Evolutionary conservation across 2,113 vertebrate genomes (phyloP), one percentile per base, ranked within the genome.

Genomic region (Loxodonta africana): DNA sequence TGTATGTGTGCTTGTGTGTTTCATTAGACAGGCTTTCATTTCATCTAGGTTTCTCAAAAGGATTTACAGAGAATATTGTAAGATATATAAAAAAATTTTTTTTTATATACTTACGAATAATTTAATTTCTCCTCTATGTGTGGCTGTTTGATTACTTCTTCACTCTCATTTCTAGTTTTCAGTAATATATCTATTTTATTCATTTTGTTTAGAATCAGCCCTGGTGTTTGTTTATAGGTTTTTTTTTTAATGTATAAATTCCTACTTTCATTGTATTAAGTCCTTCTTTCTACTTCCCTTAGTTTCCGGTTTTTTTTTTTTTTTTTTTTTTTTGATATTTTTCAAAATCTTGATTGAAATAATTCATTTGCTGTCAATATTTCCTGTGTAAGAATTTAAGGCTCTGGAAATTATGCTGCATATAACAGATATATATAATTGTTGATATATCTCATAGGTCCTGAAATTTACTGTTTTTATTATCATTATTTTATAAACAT

Each of bases 401-500:
- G 51, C 62, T 51, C 30, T 46, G 10, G 12, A 2, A 86, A 69
- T 20, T 65, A 67, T n/a, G 41, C 65, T 69, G 8, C n/a, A 67
- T 6, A 6, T 62, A 57, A 57, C 53, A 53, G 51, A 5, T 12
- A 53, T 12, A 53, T 53, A 53, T 53, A 53, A 85, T 2, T 74
- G 6, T 63, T 7, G 25, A 26, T 92, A 21, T 25, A 44, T 8
- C 2, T 3, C 15, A 86, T n/a, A 28, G 30, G 3, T 86, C 62
- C 57, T 62, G 14, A 86, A 74, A 9, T 11, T 81, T 90, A 62
- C 17, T 65, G 8, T 62, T 90, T 95, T 81, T 10, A 41, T 60
- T 81, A 81, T 86, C 18, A 60, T 65, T 76, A 82, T 90, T 87
- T 95, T 90, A 90, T 4, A 8, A 69, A 67, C 33, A 90, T n/a